Evolutionary conservation across 2,888 invertebrate genomes (phyloP).

Genomic region (Crematogaster levior): DNA sequence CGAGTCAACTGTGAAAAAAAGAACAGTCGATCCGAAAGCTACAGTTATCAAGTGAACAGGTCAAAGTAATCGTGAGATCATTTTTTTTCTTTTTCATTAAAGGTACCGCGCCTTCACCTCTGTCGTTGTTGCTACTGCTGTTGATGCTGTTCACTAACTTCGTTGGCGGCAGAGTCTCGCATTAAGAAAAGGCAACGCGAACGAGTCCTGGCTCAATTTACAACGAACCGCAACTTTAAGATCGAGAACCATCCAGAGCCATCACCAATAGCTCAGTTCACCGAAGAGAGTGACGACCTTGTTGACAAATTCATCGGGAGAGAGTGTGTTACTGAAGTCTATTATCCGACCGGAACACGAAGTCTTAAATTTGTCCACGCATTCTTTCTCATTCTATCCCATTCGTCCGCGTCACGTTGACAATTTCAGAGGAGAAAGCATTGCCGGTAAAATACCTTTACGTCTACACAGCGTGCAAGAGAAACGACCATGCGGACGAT

Average conservation of each 20-base stretch:
- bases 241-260: conserved; percentile 62
- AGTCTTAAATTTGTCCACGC: conserved; percentile 53
- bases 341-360: conserved; percentile 55
- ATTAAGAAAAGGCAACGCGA: conserved; percentile 66
- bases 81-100: conserved; percentile 53
- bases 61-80: conserved; percentile 33
- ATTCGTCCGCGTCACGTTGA: conserved; percentile 54
- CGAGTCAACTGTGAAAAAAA: background rate
- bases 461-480: conserved; percentile 43
- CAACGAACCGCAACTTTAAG: conserved; percentile 73
- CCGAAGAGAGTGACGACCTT: conserved; percentile 64
- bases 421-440: conserved; percentile 47
- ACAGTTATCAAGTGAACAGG: background rate
- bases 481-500: conserved; percentile 12
- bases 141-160: conserved; percentile 59
- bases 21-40: background rate
- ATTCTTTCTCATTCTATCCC: conserved; percentile 39
- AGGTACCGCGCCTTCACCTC: conserved; percentile 53
- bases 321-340: conserved; percentile 43
- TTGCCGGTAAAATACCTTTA: conserved; percentile 61
- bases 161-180: conserved; percentile 55
- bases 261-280: conserved; percentile 57
- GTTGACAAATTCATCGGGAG: conserved; percentile 66
- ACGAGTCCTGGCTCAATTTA: conserved; percentile 72
- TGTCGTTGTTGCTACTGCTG: conserved; percentile 46